These are phyloP conservation scores for Eucidaris tribuloides DNA, from an alignment of 35 echinoderm and acorn worm genomes.

Conservation along the genomic window DNA sequence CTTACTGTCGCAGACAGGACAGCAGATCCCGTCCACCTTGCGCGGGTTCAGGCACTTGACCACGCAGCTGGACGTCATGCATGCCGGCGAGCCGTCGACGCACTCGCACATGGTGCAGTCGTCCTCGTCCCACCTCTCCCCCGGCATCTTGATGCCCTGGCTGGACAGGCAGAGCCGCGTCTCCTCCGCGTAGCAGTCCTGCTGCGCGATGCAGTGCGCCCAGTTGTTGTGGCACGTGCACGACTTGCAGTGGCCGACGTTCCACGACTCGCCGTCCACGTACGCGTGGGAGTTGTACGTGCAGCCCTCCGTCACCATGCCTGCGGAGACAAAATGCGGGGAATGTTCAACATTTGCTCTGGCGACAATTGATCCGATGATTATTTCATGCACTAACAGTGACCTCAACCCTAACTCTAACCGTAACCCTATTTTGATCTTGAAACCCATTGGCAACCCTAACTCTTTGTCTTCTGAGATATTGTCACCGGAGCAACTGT, in stretches of 20 bases:
- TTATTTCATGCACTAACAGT: too few relatives aligned
- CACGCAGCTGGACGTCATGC: constrained; percentile 69
- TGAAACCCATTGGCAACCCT: too few relatives aligned
- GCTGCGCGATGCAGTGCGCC: constrained; percentile 59
- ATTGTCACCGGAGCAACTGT: too few relatives aligned
- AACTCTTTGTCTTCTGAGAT: too few relatives aligned
- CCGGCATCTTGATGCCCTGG: constrained; percentile 41
- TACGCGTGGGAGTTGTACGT: constrained; percentile 44
- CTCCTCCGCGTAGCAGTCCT: constrained; percentile 45
- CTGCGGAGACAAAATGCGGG: background rate
- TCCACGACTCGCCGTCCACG: constrained; percentile 71
- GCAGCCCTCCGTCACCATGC: constrained; percentile 66
- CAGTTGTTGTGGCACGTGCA: constrained; percentile 57
- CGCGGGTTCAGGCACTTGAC: constrained; percentile 60
- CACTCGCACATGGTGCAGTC: constrained; percentile 91
- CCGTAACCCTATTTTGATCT: too few relatives aligned
- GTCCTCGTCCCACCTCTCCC: constrained; percentile 78
- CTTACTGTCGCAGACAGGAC: constrained; percentile 96
- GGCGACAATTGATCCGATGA: too few relatives aligned
- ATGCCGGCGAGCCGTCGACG: constrained; percentile 50
- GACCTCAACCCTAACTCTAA: too few relatives aligned
- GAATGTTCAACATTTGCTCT: too few relatives aligned
- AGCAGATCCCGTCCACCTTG: constrained; percentile 70
- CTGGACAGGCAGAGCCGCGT: constrained; percentile 56
- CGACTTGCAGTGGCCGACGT: constrained; percentile 46